Evolutionary conservation across 2,888 invertebrate genomes (phyloP).

Genomic region (Amaurobius ferox): DNA sequence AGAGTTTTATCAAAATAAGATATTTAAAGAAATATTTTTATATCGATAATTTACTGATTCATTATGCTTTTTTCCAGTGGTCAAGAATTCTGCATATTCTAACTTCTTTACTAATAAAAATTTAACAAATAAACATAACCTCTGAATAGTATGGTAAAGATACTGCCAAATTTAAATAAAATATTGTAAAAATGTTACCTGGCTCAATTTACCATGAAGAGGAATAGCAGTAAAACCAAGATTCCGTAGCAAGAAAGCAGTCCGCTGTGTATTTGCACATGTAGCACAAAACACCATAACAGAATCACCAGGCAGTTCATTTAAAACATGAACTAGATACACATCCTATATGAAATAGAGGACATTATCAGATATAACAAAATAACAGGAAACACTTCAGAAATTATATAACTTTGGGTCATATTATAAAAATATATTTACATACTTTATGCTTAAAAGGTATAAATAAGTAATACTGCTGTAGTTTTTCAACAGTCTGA

Average conservation of each 20-base stretch:
- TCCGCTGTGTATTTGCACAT: slow-evolving; percentile 92
- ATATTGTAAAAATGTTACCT: slow-evolving; percentile 78
- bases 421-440: neutral
- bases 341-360: slow-evolving; percentile 85
- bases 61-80: too few relatives aligned
- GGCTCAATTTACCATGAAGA: slow-evolving; percentile 98
- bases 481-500: slow-evolving; percentile 97
- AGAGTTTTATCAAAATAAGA: too few relatives aligned
- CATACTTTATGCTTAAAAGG: slow-evolving; percentile 95
- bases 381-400: slow-evolving; percentile 97
- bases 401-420: neutral
- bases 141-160: neutral
- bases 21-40: too few relatives aligned
- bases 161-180: neutral
- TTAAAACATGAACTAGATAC: slow-evolving; percentile 94
- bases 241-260: slow-evolving; percentile 91
- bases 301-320: slow-evolving; percentile 86
- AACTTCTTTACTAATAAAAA: too few relatives aligned
- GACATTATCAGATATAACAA: too few relatives aligned
- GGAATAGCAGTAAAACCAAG: slow-evolving; percentile 96
- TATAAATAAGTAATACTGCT: slow-evolving; percentile 96
- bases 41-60: too few relatives aligned
- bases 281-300: slow-evolving; percentile 98
- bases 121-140: too few relatives aligned
- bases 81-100: too few relatives aligned